These are phyloP conservation scores for Hippocampus guttulatus DNA, from an alignment of 2,113 vertebrate genomes.

Conservation along the genomic window DNA sequence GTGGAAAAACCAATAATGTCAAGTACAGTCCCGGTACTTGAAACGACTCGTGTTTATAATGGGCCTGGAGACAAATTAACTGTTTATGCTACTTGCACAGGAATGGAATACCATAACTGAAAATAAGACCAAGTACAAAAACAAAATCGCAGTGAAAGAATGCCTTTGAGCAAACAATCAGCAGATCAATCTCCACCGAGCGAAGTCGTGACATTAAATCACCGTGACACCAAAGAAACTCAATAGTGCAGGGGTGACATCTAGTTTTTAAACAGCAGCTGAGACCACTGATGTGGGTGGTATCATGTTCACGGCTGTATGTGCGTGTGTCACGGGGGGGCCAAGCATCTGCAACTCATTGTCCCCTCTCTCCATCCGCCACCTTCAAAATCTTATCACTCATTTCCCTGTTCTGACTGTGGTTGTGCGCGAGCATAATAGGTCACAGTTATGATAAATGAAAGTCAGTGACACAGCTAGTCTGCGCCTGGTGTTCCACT, in stretches of 20 bases:
- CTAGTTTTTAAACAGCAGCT: constrained; percentile 38
- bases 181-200: neutral
- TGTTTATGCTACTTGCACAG: neutral
- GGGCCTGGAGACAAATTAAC: neutral
- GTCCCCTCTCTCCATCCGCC: constrained; percentile 25
- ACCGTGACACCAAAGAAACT: constrained; percentile 15
- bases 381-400: constrained; percentile 19
- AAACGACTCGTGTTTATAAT: neutral
- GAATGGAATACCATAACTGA: constrained; percentile 17
- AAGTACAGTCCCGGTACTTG: neutral
- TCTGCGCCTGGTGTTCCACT: constrained; percentile 22
- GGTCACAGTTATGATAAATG: constrained; percentile 51
- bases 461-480: constrained; percentile 3
- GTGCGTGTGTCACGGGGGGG: neutral
- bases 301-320: neutral
- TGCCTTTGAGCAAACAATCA: neutral
- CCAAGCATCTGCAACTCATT: constrained; percentile 41
- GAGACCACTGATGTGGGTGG: constrained; percentile 15
- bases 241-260: constrained; percentile 15
- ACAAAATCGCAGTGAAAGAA: constrained; percentile 11
- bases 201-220: constrained; percentile 1
- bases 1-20: neutral
- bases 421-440: constrained; percentile 2
- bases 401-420: constrained; percentile 13
- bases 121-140: constrained; percentile 1